These are phyloP conservation scores for Neoarius graeffei DNA, from an alignment of 2,113 vertebrate genomes.

Conservation along the genomic window DNA sequence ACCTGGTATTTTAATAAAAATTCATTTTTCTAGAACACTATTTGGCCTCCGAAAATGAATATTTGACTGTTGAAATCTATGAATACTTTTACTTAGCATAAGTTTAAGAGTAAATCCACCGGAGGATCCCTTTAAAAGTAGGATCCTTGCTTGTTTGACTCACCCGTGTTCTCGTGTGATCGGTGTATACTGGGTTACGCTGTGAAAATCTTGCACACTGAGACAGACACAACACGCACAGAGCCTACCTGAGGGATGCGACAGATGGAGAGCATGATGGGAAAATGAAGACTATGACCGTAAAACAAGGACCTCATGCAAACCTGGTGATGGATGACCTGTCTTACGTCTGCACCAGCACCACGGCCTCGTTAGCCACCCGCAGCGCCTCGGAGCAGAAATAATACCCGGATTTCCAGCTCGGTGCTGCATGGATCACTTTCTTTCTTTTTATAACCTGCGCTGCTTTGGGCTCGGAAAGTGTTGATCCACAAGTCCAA, in stretches of 20 bases:
- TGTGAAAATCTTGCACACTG: not conserved
- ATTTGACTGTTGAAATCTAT: no score
- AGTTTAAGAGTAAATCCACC: no score
- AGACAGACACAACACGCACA: constrained; percentile 37
- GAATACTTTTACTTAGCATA: no score
- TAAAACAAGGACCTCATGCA: constrained; percentile 62
- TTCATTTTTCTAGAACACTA: no score
- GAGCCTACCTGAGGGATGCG: constrained; percentile 30
- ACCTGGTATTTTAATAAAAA: no score
- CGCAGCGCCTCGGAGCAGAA: not conserved
- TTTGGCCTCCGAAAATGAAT: no score
- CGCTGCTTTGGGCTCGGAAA: not conserved
- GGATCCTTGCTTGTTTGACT: no score
- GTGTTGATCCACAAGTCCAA: not conserved
- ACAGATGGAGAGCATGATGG: constrained; percentile 59
- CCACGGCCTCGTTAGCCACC: constrained; percentile 16
- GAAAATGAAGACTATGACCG: constrained; percentile 59
- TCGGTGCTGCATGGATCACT: not conserved
- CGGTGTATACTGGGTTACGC: not conserved
- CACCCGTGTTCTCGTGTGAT: no score
- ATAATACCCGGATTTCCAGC: not conserved
- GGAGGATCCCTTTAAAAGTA: no score
- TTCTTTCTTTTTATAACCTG: not conserved
- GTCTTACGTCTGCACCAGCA: constrained; percentile 52
- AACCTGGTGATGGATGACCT: constrained; percentile 69